These are phyloP conservation scores for Lepus timidus DNA, from an alignment of 2,113 vertebrate species.

Conservation along the genomic window DNA sequence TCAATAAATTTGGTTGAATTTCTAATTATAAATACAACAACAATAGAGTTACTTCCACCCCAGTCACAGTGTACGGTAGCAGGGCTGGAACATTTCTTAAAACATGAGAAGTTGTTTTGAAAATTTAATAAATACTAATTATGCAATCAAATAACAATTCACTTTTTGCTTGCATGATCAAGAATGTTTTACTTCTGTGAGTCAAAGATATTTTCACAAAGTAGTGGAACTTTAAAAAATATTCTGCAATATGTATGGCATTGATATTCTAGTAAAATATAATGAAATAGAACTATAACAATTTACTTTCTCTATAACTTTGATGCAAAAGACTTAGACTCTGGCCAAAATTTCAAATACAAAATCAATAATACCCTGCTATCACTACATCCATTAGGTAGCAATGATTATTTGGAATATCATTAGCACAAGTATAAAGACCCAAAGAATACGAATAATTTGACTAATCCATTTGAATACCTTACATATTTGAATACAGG, in stretches of 20 bases:
- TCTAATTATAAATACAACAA: neutral
- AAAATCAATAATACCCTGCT: slow-evolving; percentile 80
- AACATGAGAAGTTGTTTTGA: neutral
- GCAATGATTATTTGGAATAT: slow-evolving; percentile 83
- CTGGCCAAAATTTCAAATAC: slow-evolving; percentile 70
- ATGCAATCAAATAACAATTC: neutral
- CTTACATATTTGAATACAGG: slow-evolving; percentile 78
- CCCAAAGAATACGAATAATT: slow-evolving; percentile 75
- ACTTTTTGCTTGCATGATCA: neutral
- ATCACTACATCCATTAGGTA: slow-evolving; percentile 80
- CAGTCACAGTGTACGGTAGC: neutral
- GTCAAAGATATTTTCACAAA: slow-evolving; percentile 34
- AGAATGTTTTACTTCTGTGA: slow-evolving; percentile 26
- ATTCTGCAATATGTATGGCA: slow-evolving; percentile 64
- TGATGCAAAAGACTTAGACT: slow-evolving; percentile 60
- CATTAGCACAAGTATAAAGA: slow-evolving; percentile 73
- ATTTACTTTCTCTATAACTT: slow-evolving; percentile 79
- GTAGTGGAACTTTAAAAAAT: slow-evolving; percentile 50
- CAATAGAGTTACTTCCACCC: neutral
- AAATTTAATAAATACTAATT: neutral
- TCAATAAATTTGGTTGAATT: neutral
- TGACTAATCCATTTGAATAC: slow-evolving; percentile 81
- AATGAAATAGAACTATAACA: slow-evolving; percentile 79
- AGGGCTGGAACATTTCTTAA: neutral
- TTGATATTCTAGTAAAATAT: slow-evolving; percentile 67